Evolutionary conservation across 1,140 invertebrate genomes (phyloP).

Genomic region (Camponotus vicinus): DNA sequence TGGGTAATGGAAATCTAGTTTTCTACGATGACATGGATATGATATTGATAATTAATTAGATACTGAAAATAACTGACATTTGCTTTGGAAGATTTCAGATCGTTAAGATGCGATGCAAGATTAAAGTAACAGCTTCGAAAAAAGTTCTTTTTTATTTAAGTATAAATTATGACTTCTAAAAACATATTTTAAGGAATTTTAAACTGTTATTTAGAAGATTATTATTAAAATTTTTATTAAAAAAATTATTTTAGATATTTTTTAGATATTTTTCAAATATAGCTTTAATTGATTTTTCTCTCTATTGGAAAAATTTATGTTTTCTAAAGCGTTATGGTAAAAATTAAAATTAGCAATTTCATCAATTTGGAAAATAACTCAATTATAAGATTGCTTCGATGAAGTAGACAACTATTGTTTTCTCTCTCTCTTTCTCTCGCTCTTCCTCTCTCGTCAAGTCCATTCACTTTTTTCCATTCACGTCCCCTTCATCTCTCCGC

Average conservation of each 20-base stretch:
- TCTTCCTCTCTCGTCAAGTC: constrained; percentile 18
- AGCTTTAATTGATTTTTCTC: background rate
- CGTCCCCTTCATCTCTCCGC: constrained; percentile 12
- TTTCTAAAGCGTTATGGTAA: background rate
- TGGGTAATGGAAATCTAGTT: constrained; percentile 21
- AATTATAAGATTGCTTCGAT: constrained; percentile 17
- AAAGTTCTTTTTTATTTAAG: background rate
- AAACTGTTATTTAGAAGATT: background rate
- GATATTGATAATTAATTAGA: constrained; percentile 16
- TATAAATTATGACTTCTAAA: background rate
- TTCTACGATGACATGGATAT: background rate
- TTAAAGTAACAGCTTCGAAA: background rate
- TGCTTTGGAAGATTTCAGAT: background rate
- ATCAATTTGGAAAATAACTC: background rate
- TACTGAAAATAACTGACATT: background rate
- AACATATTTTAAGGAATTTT: background rate
- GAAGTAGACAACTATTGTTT: background rate
- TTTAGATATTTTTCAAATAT: background rate
- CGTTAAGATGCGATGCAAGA: constrained; percentile 4
- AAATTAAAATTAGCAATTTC: background rate
- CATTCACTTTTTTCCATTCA: constrained; percentile 9
- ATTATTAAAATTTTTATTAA: background rate
- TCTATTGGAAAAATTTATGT: background rate
- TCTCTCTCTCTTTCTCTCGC: too few relatives aligned
- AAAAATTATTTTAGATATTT: background rate